Conservation (phyloP, 2,888 invertebrate species). For the Rhimphoctona megacephalus region DNA sequence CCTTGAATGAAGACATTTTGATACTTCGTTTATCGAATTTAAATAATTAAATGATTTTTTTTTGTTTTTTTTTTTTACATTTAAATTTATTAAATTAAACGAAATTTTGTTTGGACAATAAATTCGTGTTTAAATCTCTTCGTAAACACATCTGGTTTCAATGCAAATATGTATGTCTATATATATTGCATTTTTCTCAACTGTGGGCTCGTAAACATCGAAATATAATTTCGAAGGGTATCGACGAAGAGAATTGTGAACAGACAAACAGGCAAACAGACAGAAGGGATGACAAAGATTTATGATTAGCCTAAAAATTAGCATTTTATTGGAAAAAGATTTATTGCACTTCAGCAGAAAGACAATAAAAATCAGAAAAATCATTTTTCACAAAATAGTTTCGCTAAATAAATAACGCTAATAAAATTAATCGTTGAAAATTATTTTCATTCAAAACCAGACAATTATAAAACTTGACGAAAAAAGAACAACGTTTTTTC, state of each 20-base stretch:
- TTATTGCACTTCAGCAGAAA: neutral
- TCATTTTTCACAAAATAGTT: neutral
- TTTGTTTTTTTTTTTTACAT: too few species aligned
- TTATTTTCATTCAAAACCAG: too few species aligned
- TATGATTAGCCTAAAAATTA: slow-evolving; percentile 12
- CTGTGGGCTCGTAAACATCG: slow-evolving; percentile 35
- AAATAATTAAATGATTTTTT: neutral
- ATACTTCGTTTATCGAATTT: neutral
- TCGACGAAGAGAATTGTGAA: slow-evolving; percentile 10
- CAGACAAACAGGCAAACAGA: neutral
- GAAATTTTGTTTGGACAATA: neutral
- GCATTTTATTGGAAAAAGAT: slow-evolving; percentile 36
- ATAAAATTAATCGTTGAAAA: neutral
- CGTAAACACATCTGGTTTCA: slow-evolving; percentile 1
- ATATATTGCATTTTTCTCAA: slow-evolving; percentile 1
- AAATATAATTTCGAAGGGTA: neutral
- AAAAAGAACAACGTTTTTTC: too few species aligned
- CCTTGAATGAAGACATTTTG: neutral
- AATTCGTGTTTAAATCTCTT: slow-evolving; percentile 2
- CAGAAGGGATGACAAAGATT: neutral
- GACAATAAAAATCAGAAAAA: neutral
- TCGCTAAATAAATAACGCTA: neutral
- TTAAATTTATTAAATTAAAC: neutral
- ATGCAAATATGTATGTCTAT: neutral
- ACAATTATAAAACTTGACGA: too few species aligned